A percentile compares a stretch with the other conserved stretches of the same genome.
These are phyloP conservation scores for Pristionchus mayeri DNA, from an alignment of 2,888 invertebrate species.

Conservation along the genomic window DNA sequence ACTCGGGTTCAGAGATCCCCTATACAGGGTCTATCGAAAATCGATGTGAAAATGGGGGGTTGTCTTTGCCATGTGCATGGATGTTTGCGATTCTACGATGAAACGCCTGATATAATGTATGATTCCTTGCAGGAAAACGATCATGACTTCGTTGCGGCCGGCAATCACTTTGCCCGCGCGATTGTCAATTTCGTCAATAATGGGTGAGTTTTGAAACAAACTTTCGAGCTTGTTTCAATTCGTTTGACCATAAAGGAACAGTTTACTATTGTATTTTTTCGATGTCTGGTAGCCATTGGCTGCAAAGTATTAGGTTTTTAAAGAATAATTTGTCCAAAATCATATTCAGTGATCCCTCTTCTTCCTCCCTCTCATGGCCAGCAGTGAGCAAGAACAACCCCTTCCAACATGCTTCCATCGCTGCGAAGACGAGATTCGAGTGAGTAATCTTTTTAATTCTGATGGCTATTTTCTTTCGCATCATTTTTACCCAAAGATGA, in stretches of 20 bases:
- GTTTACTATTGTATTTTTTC: no score
- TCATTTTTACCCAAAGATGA: neutral
- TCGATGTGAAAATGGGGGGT: no score
- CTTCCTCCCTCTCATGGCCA: conserved; percentile 52
- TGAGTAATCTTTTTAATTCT: neutral
- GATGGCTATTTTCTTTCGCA: neutral
- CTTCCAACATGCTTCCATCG: conserved; percentile 48
- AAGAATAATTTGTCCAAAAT: no score
- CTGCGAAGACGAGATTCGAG: conserved; percentile 26
- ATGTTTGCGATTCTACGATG: neutral
- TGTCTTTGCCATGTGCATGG: no score
- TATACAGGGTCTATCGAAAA: no score
- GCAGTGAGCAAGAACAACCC: conserved; percentile 55
- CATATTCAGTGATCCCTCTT: conserved; percentile 54
- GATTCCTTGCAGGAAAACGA: neutral
- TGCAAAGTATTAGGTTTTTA: neutral
- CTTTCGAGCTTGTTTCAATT: no score
- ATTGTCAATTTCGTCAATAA: conserved; percentile 32
- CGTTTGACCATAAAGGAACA: no score
- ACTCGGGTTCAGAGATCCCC: no score
- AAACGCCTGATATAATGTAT: neutral
- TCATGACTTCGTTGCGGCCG: neutral
- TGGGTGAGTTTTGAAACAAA: conserved; percentile 19
- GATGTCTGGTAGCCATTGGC: no score
- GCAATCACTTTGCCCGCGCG: neutral